phyloP scores from a whole-genome alignment of 1,140 invertebrate genomes.

The Luehdorfia chinensis region DNA sequence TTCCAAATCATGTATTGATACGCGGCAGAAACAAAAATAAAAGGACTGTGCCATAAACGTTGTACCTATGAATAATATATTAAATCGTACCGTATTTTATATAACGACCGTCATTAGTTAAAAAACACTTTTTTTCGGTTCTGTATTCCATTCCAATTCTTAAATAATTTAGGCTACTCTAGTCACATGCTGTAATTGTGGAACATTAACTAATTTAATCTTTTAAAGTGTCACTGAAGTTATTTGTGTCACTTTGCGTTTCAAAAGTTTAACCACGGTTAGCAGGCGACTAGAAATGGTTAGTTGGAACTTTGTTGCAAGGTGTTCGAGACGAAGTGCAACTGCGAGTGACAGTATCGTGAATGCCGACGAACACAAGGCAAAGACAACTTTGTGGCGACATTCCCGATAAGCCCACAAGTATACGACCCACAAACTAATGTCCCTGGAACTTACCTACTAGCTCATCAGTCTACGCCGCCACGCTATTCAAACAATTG shows the following conservation, averaged over 20 bases:
- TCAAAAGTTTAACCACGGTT: constrained; percentile 29
- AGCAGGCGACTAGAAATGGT: constrained; percentile 36
- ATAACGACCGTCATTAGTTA: background rate
- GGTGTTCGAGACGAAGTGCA: constrained; percentile 36
- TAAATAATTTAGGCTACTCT: constrained; percentile 5
- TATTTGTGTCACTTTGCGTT: constrained; percentile 37
- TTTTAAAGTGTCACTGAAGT: constrained; percentile 26
- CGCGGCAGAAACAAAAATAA: too few relatives aligned
- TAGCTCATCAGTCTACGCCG: constrained; percentile 27
- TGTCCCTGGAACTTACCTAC: constrained; percentile 24
- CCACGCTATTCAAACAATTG: constrained; percentile 27
- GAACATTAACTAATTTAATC: background rate
- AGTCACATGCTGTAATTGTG: background rate
- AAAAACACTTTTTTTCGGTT: background rate
- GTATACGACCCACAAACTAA: constrained; percentile 45
- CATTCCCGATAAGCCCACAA: constrained; percentile 50
- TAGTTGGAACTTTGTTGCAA: constrained; percentile 50
- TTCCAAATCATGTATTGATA: too few relatives aligned
- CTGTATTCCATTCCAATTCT: background rate
- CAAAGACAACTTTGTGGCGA: constrained; percentile 46
- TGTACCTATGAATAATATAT: too few relatives aligned
- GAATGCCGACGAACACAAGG: constrained; percentile 26
- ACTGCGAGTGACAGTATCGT: constrained; percentile 55
- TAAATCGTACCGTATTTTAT: background rate
- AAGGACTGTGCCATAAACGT: too few relatives aligned